These are phyloP conservation scores for Phylloscopus trochiloides DNA, from an alignment of 2,113 vertebrate genomes.

Conservation along the genomic window DNA sequence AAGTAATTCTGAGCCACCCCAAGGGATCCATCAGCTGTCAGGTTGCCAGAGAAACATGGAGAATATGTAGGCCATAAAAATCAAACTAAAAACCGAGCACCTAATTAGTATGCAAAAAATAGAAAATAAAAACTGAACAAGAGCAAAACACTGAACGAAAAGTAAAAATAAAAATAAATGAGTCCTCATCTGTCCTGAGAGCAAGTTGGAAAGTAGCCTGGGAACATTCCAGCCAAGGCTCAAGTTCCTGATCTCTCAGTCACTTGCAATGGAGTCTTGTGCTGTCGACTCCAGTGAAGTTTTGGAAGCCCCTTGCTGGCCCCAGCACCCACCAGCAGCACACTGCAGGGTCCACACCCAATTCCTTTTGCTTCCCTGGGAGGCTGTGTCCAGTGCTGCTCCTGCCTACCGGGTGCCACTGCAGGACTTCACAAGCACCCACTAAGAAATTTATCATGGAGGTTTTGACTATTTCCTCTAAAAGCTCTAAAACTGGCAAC, in stretches of 20 bases:
- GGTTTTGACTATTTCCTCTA: background rate
- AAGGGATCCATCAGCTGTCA: constrained; percentile 80
- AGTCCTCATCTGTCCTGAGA: background rate
- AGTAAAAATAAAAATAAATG: constrained; percentile 20
- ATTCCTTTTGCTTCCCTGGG: background rate
- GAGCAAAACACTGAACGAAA: background rate
- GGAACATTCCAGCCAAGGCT: background rate
- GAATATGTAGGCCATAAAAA: constrained; percentile 84
- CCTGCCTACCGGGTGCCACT: fast-evolving
- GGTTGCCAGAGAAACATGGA: constrained; percentile 76
- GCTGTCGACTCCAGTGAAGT: background rate
- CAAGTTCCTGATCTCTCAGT: background rate
- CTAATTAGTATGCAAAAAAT: constrained; percentile 77
- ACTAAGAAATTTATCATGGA: background rate
- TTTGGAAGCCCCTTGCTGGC: background rate
- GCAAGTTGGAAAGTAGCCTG: background rate
- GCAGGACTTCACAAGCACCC: background rate
- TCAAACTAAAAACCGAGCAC: constrained; percentile 71
- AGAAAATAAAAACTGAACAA: constrained; percentile 54
- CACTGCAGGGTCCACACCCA: background rate
- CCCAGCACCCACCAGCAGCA: background rate
- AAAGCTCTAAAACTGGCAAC: background rate
- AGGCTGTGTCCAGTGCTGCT: background rate
- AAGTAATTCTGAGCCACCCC: constrained; percentile 74
- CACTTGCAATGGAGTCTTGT: fast-evolving